phyloP scores from a whole-genome alignment of 37 sponge, comb jelly and placozoan genomes.

The Cliona cf. orientalis region DNA sequence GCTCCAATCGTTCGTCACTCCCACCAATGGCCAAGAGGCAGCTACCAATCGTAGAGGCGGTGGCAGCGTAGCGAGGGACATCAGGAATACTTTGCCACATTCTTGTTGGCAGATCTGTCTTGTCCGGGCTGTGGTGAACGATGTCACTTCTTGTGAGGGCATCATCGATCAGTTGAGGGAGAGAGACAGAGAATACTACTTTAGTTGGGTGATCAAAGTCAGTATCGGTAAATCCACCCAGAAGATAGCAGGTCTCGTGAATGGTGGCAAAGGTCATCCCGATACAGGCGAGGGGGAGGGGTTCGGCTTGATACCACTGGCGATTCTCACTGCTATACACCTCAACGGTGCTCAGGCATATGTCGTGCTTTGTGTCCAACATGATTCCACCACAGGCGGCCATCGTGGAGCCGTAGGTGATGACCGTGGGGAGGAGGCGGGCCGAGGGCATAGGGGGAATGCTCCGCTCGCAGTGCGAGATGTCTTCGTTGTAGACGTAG shows the following conservation, averaged over 20 bases:
- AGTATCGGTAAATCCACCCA: conserved; percentile 61
- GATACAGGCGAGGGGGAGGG: conserved; percentile 51
- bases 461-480: conserved; percentile 8
- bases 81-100: conserved; percentile 19
- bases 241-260: conserved; percentile 45
- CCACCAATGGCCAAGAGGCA: conserved; percentile 54
- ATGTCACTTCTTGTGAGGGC: neutral
- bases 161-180: conserved; percentile 34
- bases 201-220: conserved; percentile 48
- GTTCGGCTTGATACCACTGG: conserved; percentile 55
- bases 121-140: neutral
- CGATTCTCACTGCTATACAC: conserved; percentile 11
- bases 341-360: conserved; percentile 39
- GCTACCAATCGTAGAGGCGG: conserved; percentile 24
- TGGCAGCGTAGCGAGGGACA: conserved; percentile 49
- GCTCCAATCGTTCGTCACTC: conserved; percentile 55
- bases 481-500: conserved; percentile 6
- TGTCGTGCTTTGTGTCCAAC: conserved; percentile 38
- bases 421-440: conserved; percentile 43
- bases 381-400: conserved; percentile 44
- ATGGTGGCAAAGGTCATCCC: conserved; percentile 47
- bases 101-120: neutral
- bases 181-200: conserved; percentile 14
- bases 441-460: conserved; percentile 53
- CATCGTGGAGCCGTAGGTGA: conserved; percentile 28